These are phyloP conservation scores for Eueides isabella DNA, from an alignment of 1,140 invertebrate genomes.

Conservation along the genomic window DNA sequence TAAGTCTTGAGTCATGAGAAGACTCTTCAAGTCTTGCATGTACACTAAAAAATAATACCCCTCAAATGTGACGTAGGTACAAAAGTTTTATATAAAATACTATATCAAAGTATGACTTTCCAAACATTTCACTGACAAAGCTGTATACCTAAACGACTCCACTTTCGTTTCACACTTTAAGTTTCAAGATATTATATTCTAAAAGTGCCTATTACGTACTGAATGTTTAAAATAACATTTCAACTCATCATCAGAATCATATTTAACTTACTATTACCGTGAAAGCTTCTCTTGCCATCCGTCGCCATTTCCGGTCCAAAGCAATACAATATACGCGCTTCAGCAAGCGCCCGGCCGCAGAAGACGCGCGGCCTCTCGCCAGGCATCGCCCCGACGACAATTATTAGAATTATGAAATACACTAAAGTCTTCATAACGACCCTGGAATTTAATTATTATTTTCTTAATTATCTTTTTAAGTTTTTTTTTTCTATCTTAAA, in stretches of 20 bases:
- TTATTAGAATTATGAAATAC: background rate
- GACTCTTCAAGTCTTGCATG: too few species aligned
- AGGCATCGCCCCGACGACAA: background rate
- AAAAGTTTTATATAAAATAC: too few species aligned
- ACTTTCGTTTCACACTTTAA: background rate
- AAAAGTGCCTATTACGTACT: background rate
- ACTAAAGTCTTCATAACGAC: background rate
- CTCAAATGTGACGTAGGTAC: too few species aligned
- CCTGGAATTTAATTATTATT: background rate
- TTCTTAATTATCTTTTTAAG: too few species aligned
- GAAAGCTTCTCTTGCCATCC: slow-evolving; percentile 6
- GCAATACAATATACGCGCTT: slow-evolving; percentile 9
- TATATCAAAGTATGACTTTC: background rate
- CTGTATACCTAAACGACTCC: background rate
- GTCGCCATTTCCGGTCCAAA: slow-evolving; percentile 17
- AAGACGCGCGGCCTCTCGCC: background rate
- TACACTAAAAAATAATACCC: too few species aligned
- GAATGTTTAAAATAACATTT: background rate
- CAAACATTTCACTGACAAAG: background rate
- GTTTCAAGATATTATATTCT: background rate
- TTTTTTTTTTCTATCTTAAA: too few species aligned
- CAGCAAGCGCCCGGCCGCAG: slow-evolving; percentile 14
- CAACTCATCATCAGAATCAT: too few species aligned
- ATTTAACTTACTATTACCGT: background rate
- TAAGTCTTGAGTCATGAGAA: too few species aligned